Conservation (phyloP, 2,797 vertebrate genomes). For the Sebastes diploproa region DNA sequence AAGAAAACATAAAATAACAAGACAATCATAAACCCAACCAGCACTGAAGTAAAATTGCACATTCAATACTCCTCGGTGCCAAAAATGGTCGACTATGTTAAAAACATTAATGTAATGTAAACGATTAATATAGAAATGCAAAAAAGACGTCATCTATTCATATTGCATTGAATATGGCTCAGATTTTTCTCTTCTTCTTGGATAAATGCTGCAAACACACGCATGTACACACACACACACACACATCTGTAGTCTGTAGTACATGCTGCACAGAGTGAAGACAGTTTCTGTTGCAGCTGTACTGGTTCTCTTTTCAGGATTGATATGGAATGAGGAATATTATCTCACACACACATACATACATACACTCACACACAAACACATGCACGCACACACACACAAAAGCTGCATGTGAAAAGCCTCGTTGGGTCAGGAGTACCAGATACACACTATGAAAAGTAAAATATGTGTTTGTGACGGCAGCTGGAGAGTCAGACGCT, state of each 20-base stretch:
- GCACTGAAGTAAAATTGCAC: slow-evolving; percentile 64
- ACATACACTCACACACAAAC: background rate
- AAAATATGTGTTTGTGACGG: background rate
- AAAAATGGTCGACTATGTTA: slow-evolving; percentile 53
- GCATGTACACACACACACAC: slow-evolving; percentile 41
- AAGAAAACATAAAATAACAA: background rate
- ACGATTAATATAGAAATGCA: slow-evolving; percentile 73
- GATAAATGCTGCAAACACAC: slow-evolving; percentile 55
- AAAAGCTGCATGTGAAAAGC: background rate
- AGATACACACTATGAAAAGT: slow-evolving; percentile 6
- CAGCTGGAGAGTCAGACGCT: background rate
- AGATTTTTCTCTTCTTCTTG: slow-evolving; percentile 66
- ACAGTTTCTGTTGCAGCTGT: background rate
- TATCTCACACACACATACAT: background rate
- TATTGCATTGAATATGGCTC: slow-evolving; percentile 87
- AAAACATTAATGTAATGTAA: slow-evolving; percentile 87
- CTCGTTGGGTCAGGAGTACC: slow-evolving; percentile 16
- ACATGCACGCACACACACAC: background rate
- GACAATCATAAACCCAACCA: slow-evolving; percentile 56
- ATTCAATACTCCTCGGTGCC: slow-evolving; percentile 70
- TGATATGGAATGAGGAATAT: slow-evolving; percentile 49
- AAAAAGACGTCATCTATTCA: slow-evolving; percentile 75
- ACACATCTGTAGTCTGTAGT: background rate
- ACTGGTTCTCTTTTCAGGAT: background rate
- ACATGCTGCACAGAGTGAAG: slow-evolving; percentile 11